Evolutionary conservation across 2,113 vertebrate species (phyloP).

Genomic region (Parotia lawesii): DNA sequence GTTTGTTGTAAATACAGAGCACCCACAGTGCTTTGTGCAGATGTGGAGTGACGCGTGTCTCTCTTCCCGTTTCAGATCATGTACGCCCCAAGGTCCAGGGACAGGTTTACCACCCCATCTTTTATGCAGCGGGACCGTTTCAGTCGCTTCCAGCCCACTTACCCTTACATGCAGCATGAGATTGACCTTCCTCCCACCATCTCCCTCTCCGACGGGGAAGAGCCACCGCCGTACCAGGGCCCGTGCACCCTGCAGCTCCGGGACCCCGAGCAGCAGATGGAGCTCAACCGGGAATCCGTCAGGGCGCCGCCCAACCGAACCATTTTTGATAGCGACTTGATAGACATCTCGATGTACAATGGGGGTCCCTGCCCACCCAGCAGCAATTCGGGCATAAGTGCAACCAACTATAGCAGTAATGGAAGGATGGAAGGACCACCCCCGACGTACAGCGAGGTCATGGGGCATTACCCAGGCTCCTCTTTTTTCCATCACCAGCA

Average conservation of each 20-base stretch:
- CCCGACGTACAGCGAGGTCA: constrained; percentile 95
- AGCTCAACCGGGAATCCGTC: constrained; percentile 95
- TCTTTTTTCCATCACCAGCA: constrained; percentile 94
- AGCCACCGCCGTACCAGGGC: constrained; percentile 93
- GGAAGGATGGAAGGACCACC: constrained; percentile 91
- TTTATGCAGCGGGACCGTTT: constrained; percentile 93
- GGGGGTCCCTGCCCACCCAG: constrained; percentile 91
- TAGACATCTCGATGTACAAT: constrained; percentile 82
- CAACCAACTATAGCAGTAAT: constrained; percentile 85
- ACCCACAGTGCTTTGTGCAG: rapidly evolving
- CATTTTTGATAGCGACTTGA: constrained; percentile 96
- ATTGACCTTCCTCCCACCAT: constrained; percentile 97
- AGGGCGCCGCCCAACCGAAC: constrained; percentile 95
- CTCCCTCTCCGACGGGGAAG: constrained; percentile 93
- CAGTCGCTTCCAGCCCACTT: constrained; percentile 96
- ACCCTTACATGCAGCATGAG: constrained; percentile 93
- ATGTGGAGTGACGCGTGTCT: not conserved
- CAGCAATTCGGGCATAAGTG: constrained; percentile 95
- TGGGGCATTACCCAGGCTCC: constrained; percentile 87
- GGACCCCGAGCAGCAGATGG: constrained; percentile 96
- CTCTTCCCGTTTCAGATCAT: constrained; percentile 79
- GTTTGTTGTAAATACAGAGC: rapidly evolving
- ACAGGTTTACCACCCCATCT: constrained; percentile 86
- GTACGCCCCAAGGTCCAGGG: constrained; percentile 85
- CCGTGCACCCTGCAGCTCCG: constrained; percentile 92